Base-by-base conservation (phyloP, 1,140 invertebrate species). In the Bombus confusus region DNA sequence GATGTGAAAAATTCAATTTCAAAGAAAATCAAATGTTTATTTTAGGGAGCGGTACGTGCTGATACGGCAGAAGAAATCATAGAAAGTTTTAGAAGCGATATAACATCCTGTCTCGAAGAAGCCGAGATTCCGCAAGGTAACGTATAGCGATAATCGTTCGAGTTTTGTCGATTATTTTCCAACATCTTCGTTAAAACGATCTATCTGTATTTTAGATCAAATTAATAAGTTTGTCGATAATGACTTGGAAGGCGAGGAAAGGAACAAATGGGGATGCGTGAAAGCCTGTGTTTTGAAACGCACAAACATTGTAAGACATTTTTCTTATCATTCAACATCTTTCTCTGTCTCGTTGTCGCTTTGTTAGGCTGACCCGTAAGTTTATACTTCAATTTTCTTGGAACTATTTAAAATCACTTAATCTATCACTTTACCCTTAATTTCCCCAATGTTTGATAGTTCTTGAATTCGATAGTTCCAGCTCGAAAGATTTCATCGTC, bases 41-140 rank as follows among this genome's bases (percentile, higher is more conserved):
- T 71, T 39, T 25, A 83, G 81, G 59, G 28, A 25, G 28, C 66
- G 10, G 43, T 62, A 8, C 62, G 15, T 3, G 15, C 12, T 4
- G 8, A 43, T 2, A 1, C n/a, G 0, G 2, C 8, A 0, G 31
- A 86, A 22, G 0, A 39, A 0, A 0, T 2, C 1, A 1, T 52
- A 22, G 18, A 52, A 52, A 9, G 0, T n/a, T 25, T 5, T 75
- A 9, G 0, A 76, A 0, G 3, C 0, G 43, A 57, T 3, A 12
- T 69, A 3, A 4, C 4, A 6, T 0, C 18, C 0, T 83, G 81
- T 12, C 12, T 28, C 3, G 8, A 1, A 18, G 73, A 83, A 9
- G 15, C 4, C 0, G 0, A 34, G 0, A 59, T 80, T 72, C 6
- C 28, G 15, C 2, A 22, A 22, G 10, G 79, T 80, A 72, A 34